These are phyloP conservation scores for Rosalia funebris DNA, from an alignment of 2,888 invertebrate genomes.

Conservation along the genomic window DNA sequence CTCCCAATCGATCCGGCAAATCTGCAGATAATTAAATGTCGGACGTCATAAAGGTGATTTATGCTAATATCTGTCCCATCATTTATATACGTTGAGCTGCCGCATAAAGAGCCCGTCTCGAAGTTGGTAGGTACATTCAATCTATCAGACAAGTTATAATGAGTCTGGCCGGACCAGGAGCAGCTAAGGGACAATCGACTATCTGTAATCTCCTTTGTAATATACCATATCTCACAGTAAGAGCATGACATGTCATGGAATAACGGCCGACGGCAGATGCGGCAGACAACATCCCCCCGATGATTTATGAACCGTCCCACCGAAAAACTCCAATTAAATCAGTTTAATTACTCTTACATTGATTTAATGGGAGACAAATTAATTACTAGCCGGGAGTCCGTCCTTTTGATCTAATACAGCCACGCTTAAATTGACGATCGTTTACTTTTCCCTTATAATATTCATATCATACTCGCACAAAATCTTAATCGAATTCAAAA, in stretches of 20 bases:
- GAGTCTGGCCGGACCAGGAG: constrained; percentile 45
- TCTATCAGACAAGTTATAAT: constrained; percentile 48
- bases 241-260: constrained; percentile 44
- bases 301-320: constrained; percentile 43
- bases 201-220: constrained; percentile 45
- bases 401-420: constrained; percentile 36
- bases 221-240: constrained; percentile 45
- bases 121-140: constrained; percentile 37
- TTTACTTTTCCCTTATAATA: constrained; percentile 22
- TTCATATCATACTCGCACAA: constrained; percentile 14
- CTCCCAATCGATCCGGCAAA: constrained; percentile 6
- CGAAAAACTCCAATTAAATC: constrained; percentile 51
- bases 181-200: constrained; percentile 42
- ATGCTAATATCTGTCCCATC: constrained; percentile 44
- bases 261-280: constrained; percentile 45
- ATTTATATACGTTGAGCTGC: constrained; percentile 33
- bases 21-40: constrained; percentile 27
- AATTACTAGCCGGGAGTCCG: constrained; percentile 41
- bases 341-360: constrained; percentile 42
- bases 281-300: constrained; percentile 38
- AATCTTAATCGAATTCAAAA: constrained; percentile 18
- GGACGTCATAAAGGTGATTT: constrained; percentile 35
- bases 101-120: constrained; percentile 27
- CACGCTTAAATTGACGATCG: constrained; percentile 35
- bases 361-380: constrained; percentile 48